Conservation (phyloP, 1,140 invertebrate genomes). For the Lamellibrachia luymesi region DNA sequence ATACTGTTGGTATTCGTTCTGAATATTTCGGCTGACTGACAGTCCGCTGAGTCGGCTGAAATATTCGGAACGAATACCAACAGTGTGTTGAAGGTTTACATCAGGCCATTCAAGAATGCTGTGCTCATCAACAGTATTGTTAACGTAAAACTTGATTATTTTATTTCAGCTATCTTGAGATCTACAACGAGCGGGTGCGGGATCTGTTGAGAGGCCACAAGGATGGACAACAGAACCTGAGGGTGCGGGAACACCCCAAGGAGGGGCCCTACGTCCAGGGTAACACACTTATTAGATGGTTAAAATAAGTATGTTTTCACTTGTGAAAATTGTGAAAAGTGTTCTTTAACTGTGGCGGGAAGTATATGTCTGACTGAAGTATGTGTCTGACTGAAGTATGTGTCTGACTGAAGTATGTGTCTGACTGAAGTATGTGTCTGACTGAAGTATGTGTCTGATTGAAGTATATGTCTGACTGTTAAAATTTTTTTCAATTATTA, state of each 20-base stretch:
- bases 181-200: constrained; percentile 55
- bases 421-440: too few species aligned
- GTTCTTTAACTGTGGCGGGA: too few species aligned
- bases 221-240: constrained; percentile 36
- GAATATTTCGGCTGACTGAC: too few species aligned
- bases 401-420: too few species aligned
- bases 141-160: constrained; percentile 4
- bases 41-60: too few species aligned
- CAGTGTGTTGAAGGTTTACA: too few species aligned
- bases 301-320: neutral
- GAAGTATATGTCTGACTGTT: neutral
- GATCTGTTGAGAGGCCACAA: constrained; percentile 42
- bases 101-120: constrained; percentile 32
- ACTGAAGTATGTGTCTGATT: too few species aligned
- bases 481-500: neutral
- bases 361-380: too few species aligned
- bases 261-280: constrained; percentile 56
- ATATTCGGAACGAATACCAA: too few species aligned
- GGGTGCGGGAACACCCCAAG: constrained; percentile 55
- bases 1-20: too few species aligned
- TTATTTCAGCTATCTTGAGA: constrained; percentile 45
- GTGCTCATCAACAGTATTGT: constrained; percentile 63
- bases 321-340: neutral
- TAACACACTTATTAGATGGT: constrained; percentile 23
- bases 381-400: too few species aligned